These are phyloP conservation scores for Drosophila eugracilis DNA, from an alignment of 1,140 invertebrate genomes.

Conservation along the genomic window DNA sequence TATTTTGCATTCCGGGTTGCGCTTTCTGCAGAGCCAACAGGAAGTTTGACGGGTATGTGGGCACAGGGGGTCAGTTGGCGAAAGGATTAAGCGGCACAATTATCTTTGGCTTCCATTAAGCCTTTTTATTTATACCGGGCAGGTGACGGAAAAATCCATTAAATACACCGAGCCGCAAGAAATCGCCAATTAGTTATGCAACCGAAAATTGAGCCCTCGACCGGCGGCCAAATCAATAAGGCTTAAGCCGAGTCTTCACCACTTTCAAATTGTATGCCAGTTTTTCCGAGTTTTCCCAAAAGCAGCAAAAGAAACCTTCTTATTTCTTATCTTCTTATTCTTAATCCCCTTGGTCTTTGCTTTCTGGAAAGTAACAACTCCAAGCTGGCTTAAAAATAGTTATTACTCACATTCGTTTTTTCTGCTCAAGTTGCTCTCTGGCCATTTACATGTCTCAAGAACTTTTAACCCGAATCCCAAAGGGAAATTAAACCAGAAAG, in stretches of 20 bases:
- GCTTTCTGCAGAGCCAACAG: constrained; percentile 1
- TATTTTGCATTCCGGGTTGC: no score
- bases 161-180: constrained; percentile 2
- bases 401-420: not conserved
- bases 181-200: constrained; percentile 19
- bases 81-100: constrained; percentile 31
- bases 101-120: constrained; percentile 36
- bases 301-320: not conserved
- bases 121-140: constrained; percentile 1
- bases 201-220: not conserved
- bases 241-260: not conserved
- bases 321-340: no score
- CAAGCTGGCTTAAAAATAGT: constrained; percentile 1
- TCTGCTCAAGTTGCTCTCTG: not conserved
- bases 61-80: constrained; percentile 18
- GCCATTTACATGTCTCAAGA: not conserved
- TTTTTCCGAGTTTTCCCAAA: not conserved
- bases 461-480: not conserved
- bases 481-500: not conserved
- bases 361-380: not conserved
- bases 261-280: not conserved
- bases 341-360: not conserved
- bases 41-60: not conserved
- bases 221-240: constrained; percentile 7
- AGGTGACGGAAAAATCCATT: constrained; percentile 23